Base-by-base conservation (phyloP, 2,888 invertebrate species). In the Catocala sponsa region DNA sequence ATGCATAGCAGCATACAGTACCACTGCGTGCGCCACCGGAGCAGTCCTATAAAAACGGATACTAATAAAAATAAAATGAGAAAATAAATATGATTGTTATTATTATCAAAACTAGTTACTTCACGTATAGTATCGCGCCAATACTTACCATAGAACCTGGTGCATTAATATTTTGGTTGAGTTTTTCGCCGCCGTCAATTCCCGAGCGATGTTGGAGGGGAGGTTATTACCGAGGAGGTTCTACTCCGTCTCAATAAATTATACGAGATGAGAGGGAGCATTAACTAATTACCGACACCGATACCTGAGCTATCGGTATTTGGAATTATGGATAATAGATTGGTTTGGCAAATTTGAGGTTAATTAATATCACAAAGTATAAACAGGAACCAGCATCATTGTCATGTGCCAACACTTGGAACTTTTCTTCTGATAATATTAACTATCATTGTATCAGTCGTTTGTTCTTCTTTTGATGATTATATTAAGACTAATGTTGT, bases 131-230 rank as follows among this genome's bases (percentile, higher is more conserved):
- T 74, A 76, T 83, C 80, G 70, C 85, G 79, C 87, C 92, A 89
- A 93, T 94, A 91, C 90, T 91, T 89, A 84, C 87, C 85, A 84
- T 88, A 88, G 90, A 83, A 84, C 81, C 35, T 83, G 85, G 80
- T 89, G 91, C 91, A 93, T 94, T 94, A 94, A 94, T 94, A 94
- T 94, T 94, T 92, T 87, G 93, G 91, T 91, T 89, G 91, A 92
- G 92, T 94, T 94, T 94, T 94, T 94, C 94, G 85, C 91, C 92
- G 87, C 88, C 90, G 78, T 76, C 89, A 90, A 94, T 93, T 92
- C 94, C 94, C 94, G 77, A 55, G 85, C 85, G 90, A 72, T 78
- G 74, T 77, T 82, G 83, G 83, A 83, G 78, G 80, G 74, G 70
- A 70, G 71, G 77, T 82, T 82, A 83, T 75, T 78, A 78, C 76